Evolutionary conservation across 2,113 vertebrate species (phyloP).

Genomic region (Vicugna pacos): DNA sequence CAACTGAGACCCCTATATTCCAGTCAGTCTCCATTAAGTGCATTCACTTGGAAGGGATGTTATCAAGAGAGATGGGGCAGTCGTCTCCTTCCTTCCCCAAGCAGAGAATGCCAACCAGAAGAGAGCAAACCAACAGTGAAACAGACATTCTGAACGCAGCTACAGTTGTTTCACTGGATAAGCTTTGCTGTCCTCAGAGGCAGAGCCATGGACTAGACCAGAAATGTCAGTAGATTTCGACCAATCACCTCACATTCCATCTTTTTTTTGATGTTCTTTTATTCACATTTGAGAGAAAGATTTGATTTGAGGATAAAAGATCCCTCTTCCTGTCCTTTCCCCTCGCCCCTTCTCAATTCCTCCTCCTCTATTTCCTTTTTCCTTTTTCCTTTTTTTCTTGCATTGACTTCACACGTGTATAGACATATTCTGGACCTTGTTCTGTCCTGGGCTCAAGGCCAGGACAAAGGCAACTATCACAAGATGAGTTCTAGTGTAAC

Average conservation of each 20-base stretch:
- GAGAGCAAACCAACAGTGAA: not conserved
- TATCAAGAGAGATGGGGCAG: not conserved
- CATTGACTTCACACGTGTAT: not conserved
- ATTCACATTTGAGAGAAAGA: constrained; percentile 18
- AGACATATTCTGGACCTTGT: not conserved
- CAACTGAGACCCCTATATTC: not conserved
- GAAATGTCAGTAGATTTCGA: not conserved
- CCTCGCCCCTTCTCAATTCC: not conserved
- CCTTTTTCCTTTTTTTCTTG: not conserved
- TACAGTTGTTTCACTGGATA: not conserved
- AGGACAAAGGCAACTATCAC: not conserved
- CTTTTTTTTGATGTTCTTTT: constrained; percentile 21
- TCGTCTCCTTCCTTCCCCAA: not conserved
- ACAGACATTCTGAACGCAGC: not conserved
- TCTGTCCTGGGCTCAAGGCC: not conserved
- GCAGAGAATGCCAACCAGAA: not conserved
- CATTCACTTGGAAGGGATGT: not conserved
- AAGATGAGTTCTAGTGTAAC: constrained; percentile 25
- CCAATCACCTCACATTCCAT: not conserved
- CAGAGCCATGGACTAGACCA: not conserved
- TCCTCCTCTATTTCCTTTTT: not conserved
- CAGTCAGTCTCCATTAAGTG: not conserved
- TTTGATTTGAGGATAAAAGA: constrained; percentile 30
- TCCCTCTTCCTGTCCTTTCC: not conserved
- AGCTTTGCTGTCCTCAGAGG: not conserved